Conservation (phyloP, 1,140 invertebrate genomes). For the Zaprionus gabonicus region DNA sequence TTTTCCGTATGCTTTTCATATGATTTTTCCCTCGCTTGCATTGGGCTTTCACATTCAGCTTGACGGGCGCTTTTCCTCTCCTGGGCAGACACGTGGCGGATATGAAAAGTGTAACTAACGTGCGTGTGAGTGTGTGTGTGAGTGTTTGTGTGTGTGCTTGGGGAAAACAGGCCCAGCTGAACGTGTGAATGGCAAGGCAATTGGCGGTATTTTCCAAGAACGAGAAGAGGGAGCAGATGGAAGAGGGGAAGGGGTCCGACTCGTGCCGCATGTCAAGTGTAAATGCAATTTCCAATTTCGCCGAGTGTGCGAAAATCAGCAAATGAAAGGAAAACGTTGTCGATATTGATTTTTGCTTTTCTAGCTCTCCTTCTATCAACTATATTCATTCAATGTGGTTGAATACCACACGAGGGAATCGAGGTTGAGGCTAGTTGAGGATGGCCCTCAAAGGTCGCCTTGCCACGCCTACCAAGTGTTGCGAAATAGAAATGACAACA, state of each 20-base stretch:
- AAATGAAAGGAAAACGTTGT: slow-evolving; percentile 60
- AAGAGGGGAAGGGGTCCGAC: not conserved
- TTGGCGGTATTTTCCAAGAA: slow-evolving; percentile 5
- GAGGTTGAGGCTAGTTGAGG: slow-evolving; percentile 19
- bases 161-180: slow-evolving; percentile 39
- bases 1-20: slow-evolving; percentile 18
- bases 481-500: slow-evolving; percentile 45
- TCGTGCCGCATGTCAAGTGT: slow-evolving; percentile 66
- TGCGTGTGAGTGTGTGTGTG: slow-evolving; percentile 40
- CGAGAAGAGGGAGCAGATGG: no score
- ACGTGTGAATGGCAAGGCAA: slow-evolving; percentile 38
- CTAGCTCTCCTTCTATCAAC: not conserved
- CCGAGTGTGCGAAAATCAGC: slow-evolving; percentile 63
- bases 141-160: slow-evolving; percentile 36
- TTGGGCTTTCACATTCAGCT: slow-evolving; percentile 41
- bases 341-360: slow-evolving; percentile 69
- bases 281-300: slow-evolving; percentile 76
- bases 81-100: slow-evolving; percentile 22
- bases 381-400: slow-evolving; percentile 38
- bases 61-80: slow-evolving; percentile 28
- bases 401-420: slow-evolving; percentile 37
- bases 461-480: slow-evolving; percentile 37
- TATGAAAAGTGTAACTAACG: slow-evolving; percentile 52
- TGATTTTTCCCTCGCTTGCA: slow-evolving; percentile 24
- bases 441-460: slow-evolving; percentile 56